phyloP scores from a whole-genome alignment of 2,888 invertebrate species.

The Empis stercorea region DNA sequence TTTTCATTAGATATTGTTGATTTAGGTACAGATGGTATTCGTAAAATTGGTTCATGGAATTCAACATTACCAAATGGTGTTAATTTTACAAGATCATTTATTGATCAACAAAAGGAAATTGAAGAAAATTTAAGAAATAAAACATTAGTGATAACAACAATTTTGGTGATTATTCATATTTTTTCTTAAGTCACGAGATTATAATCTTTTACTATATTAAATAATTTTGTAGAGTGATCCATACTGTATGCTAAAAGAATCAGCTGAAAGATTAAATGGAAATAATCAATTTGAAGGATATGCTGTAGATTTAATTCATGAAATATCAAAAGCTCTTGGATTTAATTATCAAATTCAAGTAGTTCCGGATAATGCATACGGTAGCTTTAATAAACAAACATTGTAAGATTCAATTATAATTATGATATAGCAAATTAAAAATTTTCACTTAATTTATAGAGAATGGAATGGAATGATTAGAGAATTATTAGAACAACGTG shows the following conservation, averaged over 20 bases:
- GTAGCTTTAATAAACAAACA: slow-evolving; percentile 65
- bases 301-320: slow-evolving; percentile 84
- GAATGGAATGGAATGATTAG: slow-evolving; percentile 90
- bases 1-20: slow-evolving; percentile 88
- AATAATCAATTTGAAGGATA: slow-evolving; percentile 93
- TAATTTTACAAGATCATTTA: slow-evolving; percentile 74
- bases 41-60: slow-evolving; percentile 81
- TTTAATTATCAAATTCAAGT: slow-evolving; percentile 79
- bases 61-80: slow-evolving; percentile 62
- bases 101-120: slow-evolving; percentile 75
- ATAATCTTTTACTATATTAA: background rate
- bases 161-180: slow-evolving; percentile 53
- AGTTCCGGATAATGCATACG: slow-evolving; percentile 76
- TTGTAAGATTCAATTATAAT: slow-evolving; percentile 18
- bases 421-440: background rate
- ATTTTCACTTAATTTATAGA: slow-evolving; percentile 32
- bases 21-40: slow-evolving; percentile 67
- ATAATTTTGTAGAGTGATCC: slow-evolving; percentile 65
- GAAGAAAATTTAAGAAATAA: slow-evolving; percentile 85
- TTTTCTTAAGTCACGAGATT: background rate
- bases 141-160: slow-evolving; percentile 80
- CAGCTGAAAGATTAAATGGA: slow-evolving; percentile 68
- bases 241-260: slow-evolving; percentile 88
- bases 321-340: slow-evolving; percentile 75
- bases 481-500: slow-evolving; percentile 76